These are phyloP conservation scores for Laterallus jamaicensis DNA, from an alignment of 2,113 vertebrate genomes.

Conservation along the genomic window DNA sequence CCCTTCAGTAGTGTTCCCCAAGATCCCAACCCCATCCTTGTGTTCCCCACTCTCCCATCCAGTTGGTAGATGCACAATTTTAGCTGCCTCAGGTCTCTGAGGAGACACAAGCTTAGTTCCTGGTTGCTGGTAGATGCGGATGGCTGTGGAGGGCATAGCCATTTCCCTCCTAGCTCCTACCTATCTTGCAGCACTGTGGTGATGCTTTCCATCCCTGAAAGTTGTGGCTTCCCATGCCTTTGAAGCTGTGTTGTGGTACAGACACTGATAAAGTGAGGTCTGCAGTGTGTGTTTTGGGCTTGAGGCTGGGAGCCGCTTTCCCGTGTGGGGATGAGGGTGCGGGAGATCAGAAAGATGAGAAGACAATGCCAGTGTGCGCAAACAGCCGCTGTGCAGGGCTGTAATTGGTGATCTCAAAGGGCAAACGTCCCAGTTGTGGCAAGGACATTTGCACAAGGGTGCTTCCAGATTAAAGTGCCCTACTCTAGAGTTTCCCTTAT, in stretches of 20 bases:
- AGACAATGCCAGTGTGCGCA: neutral
- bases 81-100: neutral
- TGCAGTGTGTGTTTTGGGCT: neutral
- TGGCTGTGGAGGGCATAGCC: neutral
- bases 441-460: neutral
- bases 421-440: fast-evolving
- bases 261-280: neutral
- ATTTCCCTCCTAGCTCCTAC: neutral
- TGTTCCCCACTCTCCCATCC: neutral
- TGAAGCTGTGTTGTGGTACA: neutral
- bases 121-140: neutral
- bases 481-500: neutral
- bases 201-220: neutral
- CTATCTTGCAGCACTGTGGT: neutral
- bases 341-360: neutral
- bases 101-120: neutral
- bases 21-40: neutral
- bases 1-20: too few species aligned
- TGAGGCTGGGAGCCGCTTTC: neutral
- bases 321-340: neutral
- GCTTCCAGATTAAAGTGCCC: neutral
- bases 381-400: neutral
- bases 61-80: neutral
- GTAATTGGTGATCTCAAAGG: neutral
- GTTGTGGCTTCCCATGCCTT: neutral